Conservation (phyloP, 2,888 invertebrate species). For the Heteromurus nitidus region DNA sequence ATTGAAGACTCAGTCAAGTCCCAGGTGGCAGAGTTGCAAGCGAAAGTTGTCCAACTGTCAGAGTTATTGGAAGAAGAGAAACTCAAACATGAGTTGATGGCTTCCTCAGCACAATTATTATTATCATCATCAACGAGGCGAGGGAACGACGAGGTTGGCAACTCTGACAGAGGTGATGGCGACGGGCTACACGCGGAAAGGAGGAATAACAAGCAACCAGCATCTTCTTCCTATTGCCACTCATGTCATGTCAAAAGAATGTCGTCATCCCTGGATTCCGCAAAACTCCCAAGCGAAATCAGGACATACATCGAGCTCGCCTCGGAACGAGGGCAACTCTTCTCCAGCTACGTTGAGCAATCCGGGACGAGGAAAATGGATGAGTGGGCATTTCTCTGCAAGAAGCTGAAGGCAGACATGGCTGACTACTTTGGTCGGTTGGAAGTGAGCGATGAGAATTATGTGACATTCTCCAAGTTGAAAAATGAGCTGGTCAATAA, state of each 20-base stretch:
- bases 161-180: conserved; percentile 6
- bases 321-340: conserved; percentile 26
- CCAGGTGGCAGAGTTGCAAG: conserved; percentile 47
- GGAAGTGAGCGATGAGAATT: conserved; percentile 47
- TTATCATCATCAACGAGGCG: conserved; percentile 22
- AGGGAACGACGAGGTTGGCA: conserved; percentile 20
- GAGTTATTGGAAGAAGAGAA: conserved; percentile 50
- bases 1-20: conserved; percentile 36
- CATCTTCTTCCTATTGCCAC: no score
- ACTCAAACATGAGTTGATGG: conserved; percentile 19
- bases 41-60: conserved; percentile 35
- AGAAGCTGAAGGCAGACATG: conserved; percentile 54
- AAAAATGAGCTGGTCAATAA: conserved; percentile 53
- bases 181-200: conserved; percentile 7
- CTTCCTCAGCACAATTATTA: neutral
- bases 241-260: neutral
- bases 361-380: conserved; percentile 10
- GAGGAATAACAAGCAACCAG: neutral
- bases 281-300: conserved; percentile 28
- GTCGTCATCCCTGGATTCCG: neutral
- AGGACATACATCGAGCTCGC: conserved; percentile 29
- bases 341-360: conserved; percentile 17
- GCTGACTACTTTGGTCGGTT: conserved; percentile 58
- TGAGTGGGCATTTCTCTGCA: conserved; percentile 59
- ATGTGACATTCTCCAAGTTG: conserved; percentile 51